Percentiles rank a stretch among this genome's conserved stretches.
These are phyloP conservation scores for Abrostola triplasia DNA, from an alignment of 2,888 invertebrate genomes.

Conservation along the genomic window DNA sequence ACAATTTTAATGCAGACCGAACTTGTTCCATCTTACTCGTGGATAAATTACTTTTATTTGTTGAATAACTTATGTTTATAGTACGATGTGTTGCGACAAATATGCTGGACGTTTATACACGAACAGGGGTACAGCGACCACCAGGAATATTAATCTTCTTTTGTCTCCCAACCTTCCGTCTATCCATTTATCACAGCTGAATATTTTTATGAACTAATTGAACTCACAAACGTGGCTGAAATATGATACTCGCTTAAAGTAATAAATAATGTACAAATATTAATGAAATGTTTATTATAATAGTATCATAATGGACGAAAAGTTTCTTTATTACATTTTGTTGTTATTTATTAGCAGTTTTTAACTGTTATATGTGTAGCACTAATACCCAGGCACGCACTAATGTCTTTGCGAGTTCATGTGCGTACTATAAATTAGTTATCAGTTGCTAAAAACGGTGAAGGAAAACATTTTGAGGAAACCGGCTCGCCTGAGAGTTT, in stretches of 20 bases:
- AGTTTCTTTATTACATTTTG: background rate
- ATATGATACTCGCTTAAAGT: slow-evolving; percentile 49
- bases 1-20: slow-evolving; percentile 19
- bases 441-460: too few species aligned
- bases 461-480: too few species aligned
- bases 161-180: slow-evolving; percentile 61
- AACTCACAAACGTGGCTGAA: slow-evolving; percentile 57
- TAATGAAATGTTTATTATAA: slow-evolving; percentile 4
- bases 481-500: too few species aligned
- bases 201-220: slow-evolving; percentile 69
- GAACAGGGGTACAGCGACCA: slow-evolving; percentile 35
- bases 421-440: too few species aligned
- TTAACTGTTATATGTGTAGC: too few species aligned
- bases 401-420: too few species aligned
- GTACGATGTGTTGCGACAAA: slow-evolving; percentile 28
- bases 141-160: slow-evolving; percentile 65
- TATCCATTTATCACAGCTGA: slow-evolving; percentile 63
- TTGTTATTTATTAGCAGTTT: background rate
- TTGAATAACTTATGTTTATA: slow-evolving; percentile 12
- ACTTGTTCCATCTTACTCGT: slow-evolving; percentile 6
- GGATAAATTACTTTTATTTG: slow-evolving; percentile 12
- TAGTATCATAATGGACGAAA: background rate
- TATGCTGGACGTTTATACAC: slow-evolving; percentile 40
- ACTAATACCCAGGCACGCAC: too few species aligned
- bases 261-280: slow-evolving; percentile 39